phyloP scores from a whole-genome alignment of 2,888 invertebrate species.

The Agrotis puta region DNA sequence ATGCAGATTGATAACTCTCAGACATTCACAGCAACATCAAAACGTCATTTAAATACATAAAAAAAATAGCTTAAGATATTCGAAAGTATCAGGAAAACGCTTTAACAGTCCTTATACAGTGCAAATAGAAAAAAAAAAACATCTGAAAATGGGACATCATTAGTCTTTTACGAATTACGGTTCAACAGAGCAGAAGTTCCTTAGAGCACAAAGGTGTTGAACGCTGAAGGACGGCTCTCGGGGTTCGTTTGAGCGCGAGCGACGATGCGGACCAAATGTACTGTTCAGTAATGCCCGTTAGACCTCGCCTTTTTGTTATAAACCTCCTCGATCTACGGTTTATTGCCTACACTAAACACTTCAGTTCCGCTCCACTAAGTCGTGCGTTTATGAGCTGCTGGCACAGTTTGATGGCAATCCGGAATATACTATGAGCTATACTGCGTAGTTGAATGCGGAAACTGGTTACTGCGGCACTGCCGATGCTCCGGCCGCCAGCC shows the following conservation, averaged over 20 bases:
- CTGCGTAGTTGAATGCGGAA: constrained; percentile 44
- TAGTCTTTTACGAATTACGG: constrained; percentile 79
- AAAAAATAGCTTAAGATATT: constrained; percentile 3
- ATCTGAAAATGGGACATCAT: constrained; percentile 73
- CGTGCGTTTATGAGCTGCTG: constrained; percentile 59
- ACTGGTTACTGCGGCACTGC: constrained; percentile 47
- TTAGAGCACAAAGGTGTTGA: constrained; percentile 79
- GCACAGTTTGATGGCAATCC: constrained; percentile 51
- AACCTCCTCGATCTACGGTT: constrained; percentile 53
- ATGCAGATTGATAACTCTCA: background rate
- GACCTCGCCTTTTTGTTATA: constrained; percentile 61
- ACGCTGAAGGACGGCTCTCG: constrained; percentile 58
- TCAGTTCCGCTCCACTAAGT: constrained; percentile 54
- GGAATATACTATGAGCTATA: constrained; percentile 52
- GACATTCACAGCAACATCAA: constrained; percentile 2
- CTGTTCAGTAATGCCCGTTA: constrained; percentile 60
- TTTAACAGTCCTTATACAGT: constrained; percentile 35
- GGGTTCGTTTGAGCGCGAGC: constrained; percentile 66
- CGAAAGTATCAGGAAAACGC: constrained; percentile 25
- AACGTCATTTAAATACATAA: background rate
- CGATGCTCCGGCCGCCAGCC: constrained; percentile 13
- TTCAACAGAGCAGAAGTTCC: constrained; percentile 76
- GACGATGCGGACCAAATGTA: constrained; percentile 66
- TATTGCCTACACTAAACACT: constrained; percentile 62
- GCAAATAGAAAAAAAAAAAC: constrained; percentile 50